A percentile compares a stretch with the other conserved stretches of the same genome.
phyloP scores from a whole-genome alignment of 1,140 invertebrate species.

The Plectus sambesii region DNA sequence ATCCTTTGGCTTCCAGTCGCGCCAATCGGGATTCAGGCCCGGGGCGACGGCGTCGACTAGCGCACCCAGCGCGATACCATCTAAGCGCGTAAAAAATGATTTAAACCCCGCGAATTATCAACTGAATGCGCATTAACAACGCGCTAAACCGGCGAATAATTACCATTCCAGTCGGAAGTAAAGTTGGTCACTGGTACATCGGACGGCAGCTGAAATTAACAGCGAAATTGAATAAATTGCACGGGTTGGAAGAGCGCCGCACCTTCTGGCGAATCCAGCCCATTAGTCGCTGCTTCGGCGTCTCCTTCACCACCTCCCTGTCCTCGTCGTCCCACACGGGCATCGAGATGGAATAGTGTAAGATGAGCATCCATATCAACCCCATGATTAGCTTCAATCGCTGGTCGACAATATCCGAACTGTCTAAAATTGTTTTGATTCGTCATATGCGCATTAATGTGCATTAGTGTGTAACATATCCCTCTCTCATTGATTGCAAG shows the following conservation, averaged over 20 bases:
- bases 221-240: too few relatives aligned
- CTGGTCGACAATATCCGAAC: conserved; percentile 77
- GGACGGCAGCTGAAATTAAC: conserved; percentile 53
- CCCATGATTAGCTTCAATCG: conserved; percentile 83
- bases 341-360: conserved; percentile 89
- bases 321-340: conserved; percentile 73
- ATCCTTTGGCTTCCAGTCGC: conserved; percentile 74
- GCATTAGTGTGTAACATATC: too few relatives aligned
- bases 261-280: conserved; percentile 78
- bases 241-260: too few relatives aligned
- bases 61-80: conserved; percentile 76
- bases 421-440: too few relatives aligned
- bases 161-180: conserved; percentile 84
- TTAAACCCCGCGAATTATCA: conserved; percentile 75
- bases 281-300: conserved; percentile 56
- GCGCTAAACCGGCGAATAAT: too few relatives aligned
- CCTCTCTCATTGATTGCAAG: too few relatives aligned
- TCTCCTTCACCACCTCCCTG: conserved; percentile 20
- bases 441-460: too few relatives aligned
- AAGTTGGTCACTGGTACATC: conserved; percentile 79
- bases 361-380: conserved; percentile 85
- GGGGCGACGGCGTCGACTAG: conserved; percentile 74
- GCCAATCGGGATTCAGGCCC: conserved; percentile 78
- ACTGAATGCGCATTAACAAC: too few relatives aligned
- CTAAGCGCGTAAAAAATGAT: conserved; percentile 58